Evolutionary conservation across 2,888 invertebrate species (phyloP).

Genomic region (Noctua fimbriata): DNA sequence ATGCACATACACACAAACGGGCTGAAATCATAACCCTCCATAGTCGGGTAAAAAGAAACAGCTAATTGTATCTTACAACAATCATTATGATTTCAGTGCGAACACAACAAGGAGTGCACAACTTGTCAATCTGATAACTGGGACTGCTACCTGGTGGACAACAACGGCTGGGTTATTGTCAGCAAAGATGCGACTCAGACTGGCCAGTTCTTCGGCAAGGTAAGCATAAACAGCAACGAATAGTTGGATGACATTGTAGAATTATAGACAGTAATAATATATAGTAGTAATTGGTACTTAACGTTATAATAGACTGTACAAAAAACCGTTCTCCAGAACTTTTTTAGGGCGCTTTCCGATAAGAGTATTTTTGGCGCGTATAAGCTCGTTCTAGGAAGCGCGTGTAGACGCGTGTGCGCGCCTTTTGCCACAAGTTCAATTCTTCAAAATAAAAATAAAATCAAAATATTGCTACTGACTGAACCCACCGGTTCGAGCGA

Average conservation of each 20-base stretch:
- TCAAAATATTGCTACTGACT: neutral
- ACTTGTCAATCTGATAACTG: constrained; percentile 91
- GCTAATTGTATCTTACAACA: neutral
- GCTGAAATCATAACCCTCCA: neutral
- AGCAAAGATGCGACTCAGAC: constrained; percentile 93
- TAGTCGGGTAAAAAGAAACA: neutral
- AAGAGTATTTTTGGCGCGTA: neutral
- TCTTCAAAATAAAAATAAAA: too few relatives aligned
- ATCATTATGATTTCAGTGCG: constrained; percentile 80
- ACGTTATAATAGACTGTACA: neutral
- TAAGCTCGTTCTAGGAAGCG: neutral
- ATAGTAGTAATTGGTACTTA: neutral
- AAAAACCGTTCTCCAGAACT: neutral
- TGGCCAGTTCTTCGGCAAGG: constrained; percentile 96
- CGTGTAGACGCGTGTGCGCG: neutral
- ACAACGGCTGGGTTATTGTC: constrained; percentile 96
- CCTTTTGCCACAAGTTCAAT: too few relatives aligned
- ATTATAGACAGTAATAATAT: neutral
- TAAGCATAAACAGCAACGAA: constrained; percentile 73
- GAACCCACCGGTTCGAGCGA: neutral
- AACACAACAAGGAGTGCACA: constrained; percentile 86
- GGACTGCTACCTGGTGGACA: constrained; percentile 96
- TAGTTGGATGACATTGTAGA: neutral
- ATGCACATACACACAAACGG: neutral
- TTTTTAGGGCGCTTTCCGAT: neutral